Evolutionary conservation across 2,888 invertebrate species (phyloP), one percentile per base, ranked within the genome.

Genomic region (Epinotia demarniana): DNA sequence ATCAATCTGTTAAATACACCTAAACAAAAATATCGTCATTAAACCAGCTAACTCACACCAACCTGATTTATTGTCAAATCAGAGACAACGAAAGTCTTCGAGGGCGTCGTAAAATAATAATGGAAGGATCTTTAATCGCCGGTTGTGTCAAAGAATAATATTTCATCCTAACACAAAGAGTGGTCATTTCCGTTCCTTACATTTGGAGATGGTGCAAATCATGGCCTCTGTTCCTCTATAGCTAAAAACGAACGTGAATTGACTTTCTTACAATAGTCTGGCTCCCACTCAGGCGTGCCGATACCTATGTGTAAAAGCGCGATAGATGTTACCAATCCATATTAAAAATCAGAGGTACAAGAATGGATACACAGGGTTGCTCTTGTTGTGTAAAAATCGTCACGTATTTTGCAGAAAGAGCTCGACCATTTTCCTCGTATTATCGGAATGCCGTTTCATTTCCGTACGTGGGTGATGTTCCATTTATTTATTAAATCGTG

Each of bases 51-150:
- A 62, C 62, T 58, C 70, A 49, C 69, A 63, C 57, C 57, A 60
- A 60, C 63, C 19, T 64, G n/a, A 39, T 75, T 75, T 70, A 75
- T 75, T 63, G 39, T 70, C 58, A 63, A 69, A 74, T 69, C 69
- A 53, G 39, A 53, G 70, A 75, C 70, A 75, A 70, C 49, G 63
- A 2, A 64, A 68, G 69, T 64, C 64, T 70, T 70, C 49, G 58
- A 60, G 64, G 64, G 64, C 49, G 18, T 70, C 70, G 70, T 70
- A 75, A 75, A 75, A 75, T 64, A 70, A 74, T 74, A 63, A 70
- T 75, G 74, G 64, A 75, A 64, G 57, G 58, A 57, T 58, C 19
- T 57, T 74, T 75, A 70, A 70, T 70, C 63, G 74, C 63, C 63
- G 63, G 19, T 43, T 62, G 62, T 46, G 43, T 64, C 74, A 70